Evolutionary conservation across 2,113 vertebrate species (phyloP).

Genomic region (Cebidichthys violaceus): DNA sequence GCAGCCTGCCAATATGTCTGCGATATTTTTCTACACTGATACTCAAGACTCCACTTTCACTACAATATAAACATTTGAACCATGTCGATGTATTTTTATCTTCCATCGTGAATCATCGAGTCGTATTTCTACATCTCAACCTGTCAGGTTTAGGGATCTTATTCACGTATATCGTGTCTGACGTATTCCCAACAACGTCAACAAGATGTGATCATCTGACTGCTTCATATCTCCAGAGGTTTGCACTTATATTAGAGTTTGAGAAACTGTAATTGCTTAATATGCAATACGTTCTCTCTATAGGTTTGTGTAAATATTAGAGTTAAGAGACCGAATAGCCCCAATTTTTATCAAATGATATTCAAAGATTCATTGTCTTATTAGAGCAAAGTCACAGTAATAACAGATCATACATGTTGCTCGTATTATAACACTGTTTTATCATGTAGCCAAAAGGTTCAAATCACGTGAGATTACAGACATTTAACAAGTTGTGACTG

Average conservation of each 20-base stretch:
- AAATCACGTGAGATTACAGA: neutral
- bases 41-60: slow-evolving; percentile 50
- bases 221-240: slow-evolving; percentile 38
- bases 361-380: slow-evolving; percentile 14
- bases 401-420: neutral
- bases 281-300: slow-evolving; percentile 11
- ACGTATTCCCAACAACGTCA: slow-evolving; percentile 43
- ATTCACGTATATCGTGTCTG: slow-evolving; percentile 25
- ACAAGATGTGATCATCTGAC: slow-evolving; percentile 56
- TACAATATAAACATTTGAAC: slow-evolving; percentile 53
- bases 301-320: neutral
- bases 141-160: slow-evolving; percentile 29
- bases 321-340: neutral
- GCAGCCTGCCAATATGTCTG: slow-evolving; percentile 58
- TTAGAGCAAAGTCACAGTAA: slow-evolving; percentile 16
- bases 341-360: neutral
- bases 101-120: slow-evolving; percentile 29
- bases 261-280: slow-evolving; percentile 8
- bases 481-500: slow-evolving; percentile 3
- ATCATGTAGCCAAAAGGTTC: neutral
- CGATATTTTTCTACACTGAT: slow-evolving; percentile 38
- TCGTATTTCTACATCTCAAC: slow-evolving; percentile 34
- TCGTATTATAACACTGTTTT: neutral
- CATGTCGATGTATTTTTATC: slow-evolving; percentile 46
- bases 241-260: slow-evolving; percentile 12